Base-by-base conservation (phyloP, 2,888 invertebrate species). In the Thecophora atra region DNA sequence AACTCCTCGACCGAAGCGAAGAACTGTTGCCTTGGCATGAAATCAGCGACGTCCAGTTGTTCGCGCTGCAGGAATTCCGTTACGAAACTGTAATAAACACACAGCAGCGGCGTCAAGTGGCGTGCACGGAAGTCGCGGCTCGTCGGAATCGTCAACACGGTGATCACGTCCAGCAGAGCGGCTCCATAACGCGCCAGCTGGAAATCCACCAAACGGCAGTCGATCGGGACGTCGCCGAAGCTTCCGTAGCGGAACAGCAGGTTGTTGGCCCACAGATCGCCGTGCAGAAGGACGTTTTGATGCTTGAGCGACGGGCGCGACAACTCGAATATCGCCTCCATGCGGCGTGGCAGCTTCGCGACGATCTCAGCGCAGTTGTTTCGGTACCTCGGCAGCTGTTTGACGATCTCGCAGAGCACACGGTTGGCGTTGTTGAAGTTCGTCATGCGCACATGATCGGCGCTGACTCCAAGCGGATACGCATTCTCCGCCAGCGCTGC, bases 191-290 rank as follows among this genome's bases (percentile, higher is more conserved):
- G 88, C 0, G 89, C 86, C 66, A 92, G 87, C 84, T 93, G 93
- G 79, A 90, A 93, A 82, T 93, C 93, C 2, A 94, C 89, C 13
- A 93, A 81, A 44, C 90, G 81, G 76, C 91, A 91, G 37, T 90
- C 88, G 2, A 89, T 85, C 1, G 90, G 89, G 44, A 80, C 81
- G 0, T 85, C 79, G 15, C 83, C 84, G 68, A 78, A 75, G 74
- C 79, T 81, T 2, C 81, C 81, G 54, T 86, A 85, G 24, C 81
- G 81, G 51, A 87, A 87, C 81, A 88, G 82, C 0, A 88, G 73
- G 75, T 88, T 88, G 70, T 87, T 88, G 0, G 86, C 81, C 88
- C 88, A 88, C 21, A 88, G 78, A 78, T 88, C 88, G 4, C 85
- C 88, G 73, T 88, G 88, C 15, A 80, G 79, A 1, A 88, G 77